Evolutionary conservation across 2,113 vertebrate species (phyloP).

Genomic region (Callipepla californica): DNA sequence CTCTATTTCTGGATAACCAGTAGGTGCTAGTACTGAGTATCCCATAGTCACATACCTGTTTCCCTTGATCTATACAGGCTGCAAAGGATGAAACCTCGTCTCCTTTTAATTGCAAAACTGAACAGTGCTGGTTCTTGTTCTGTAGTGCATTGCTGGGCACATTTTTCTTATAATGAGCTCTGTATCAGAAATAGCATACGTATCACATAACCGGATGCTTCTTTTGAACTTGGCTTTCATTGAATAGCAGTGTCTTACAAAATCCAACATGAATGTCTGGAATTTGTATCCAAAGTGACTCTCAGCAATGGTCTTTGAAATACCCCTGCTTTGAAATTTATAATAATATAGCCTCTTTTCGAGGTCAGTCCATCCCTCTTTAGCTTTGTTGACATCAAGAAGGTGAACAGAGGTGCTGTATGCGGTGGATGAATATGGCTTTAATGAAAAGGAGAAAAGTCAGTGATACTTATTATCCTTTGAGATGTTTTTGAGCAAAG

Average conservation of each 20-base stretch:
- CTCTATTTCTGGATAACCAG: neutral
- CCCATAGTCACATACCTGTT: neutral
- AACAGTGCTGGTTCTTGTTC: constrained; percentile 2
- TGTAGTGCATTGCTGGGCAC: neutral
- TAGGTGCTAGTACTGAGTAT: neutral
- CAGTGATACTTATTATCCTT: neutral
- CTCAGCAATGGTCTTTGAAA: constrained; percentile 58
- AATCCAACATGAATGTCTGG: neutral
- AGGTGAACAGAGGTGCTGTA: constrained; percentile 11
- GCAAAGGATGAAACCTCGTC: neutral
- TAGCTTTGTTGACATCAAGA: neutral
- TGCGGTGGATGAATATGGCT: neutral
- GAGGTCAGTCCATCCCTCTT: neutral
- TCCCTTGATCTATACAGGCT: neutral
- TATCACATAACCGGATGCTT: neutral
- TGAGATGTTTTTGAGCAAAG: neutral
- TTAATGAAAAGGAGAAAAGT: constrained; percentile 14
- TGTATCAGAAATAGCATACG: neutral
- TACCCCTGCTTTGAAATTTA: constrained; percentile 48
- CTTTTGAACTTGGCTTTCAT: constrained; percentile 53
- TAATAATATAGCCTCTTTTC: neutral
- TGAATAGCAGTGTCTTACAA: constrained; percentile 16
- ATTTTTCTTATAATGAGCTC: neutral
- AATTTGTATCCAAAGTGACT: constrained; percentile 27
- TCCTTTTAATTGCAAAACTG: constrained; percentile 16